Evolutionary conservation across 2,797 vertebrate species (phyloP), one percentile per base, ranked within the genome.

Genomic region (Centroberyx gerrardi): DNA sequence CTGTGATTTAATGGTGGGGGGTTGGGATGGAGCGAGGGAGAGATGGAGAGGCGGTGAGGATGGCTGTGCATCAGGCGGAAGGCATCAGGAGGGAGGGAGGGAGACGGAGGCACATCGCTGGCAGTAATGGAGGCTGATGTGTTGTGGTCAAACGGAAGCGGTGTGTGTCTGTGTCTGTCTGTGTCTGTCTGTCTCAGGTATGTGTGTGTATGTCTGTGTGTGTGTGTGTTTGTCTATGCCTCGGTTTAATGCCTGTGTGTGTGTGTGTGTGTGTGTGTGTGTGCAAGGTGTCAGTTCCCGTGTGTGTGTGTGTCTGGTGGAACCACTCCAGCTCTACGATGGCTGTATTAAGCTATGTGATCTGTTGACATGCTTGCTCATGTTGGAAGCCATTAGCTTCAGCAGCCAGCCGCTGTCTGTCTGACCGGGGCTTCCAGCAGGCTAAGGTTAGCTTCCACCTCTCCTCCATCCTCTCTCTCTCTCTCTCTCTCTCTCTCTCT

Each of bases 81-180:
- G 80, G 86, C 78, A 90, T 89, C 83, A 80, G 82, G 82, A 77
- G 78, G 74, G 74, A 88, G 78, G 42, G 49, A 66, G 65, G 68
- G 84, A 87, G 84, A 85, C 76, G 22, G 85, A 85, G 85, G 87
- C 90, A 89, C 84, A 83, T 82, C 55, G 63, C 85, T 87, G 87
- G 87, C 90, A 87, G 87, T 88, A 90, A 92, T 93, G 92, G 91
- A 90, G 89, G 91, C 84, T 91, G 90, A 93, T 92, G 90, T 93
- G 87, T 93, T 94, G 84, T 92, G 90, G 90, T 93, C 88, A 85
- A 89, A 92, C 67, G 82, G 88, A 92, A 90, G 87, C 87, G 66
- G 77, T 86, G 78, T 81, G 83, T 82, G 79, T 90, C 62, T 89
- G 74, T 79, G 79, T 85, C 61, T 82, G 79, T 90, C 62, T 89